Evolutionary conservation across 2,888 invertebrate species (phyloP).

Genomic region (Ypsolopha sequella): DNA sequence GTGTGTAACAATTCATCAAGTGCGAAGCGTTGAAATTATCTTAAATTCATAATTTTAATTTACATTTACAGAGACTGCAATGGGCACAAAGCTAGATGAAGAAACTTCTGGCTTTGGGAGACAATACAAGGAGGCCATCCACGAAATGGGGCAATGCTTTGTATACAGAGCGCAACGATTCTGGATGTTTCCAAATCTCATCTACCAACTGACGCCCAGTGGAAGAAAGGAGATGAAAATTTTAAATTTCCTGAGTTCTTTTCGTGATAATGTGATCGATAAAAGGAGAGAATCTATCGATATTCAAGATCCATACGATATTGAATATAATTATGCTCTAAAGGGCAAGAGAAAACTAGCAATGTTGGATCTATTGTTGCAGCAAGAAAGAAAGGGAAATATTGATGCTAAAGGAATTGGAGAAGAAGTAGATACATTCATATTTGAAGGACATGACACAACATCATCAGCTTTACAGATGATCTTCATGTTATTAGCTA

Average conservation of each 20-base stretch:
- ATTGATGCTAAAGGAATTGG: conserved; percentile 66
- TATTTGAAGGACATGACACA: conserved; percentile 48
- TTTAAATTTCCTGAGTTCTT: conserved; percentile 36
- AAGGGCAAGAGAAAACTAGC: conserved; percentile 58
- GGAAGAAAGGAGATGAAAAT: conserved; percentile 54
- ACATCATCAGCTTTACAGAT: conserved; percentile 9
- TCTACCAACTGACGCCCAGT: conserved; percentile 64
- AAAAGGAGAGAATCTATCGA: conserved; percentile 28
- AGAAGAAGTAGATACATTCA: too few species aligned
- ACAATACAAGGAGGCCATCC: conserved; percentile 71
- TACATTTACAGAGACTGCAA: too few species aligned
- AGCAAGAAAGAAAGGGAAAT: conserved; percentile 47
- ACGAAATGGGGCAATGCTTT: conserved; percentile 44
- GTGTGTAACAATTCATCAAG: too few species aligned
- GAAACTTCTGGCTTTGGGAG: conserved; percentile 48
- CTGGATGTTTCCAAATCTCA: conserved; percentile 64
- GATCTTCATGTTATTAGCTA: conserved; percentile 9
- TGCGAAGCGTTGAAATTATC: too few species aligned
- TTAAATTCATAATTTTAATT: too few species aligned
- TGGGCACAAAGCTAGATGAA: too few species aligned
- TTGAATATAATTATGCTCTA: conserved; percentile 17
- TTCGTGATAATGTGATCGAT: conserved; percentile 48
- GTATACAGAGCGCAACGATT: conserved; percentile 56
- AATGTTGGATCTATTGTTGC: conserved; percentile 64
- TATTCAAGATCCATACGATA: conserved; percentile 11